Evolutionary conservation across 2,113 vertebrate species (phyloP).

Genomic region (Poeciliopsis retropinna): DNA sequence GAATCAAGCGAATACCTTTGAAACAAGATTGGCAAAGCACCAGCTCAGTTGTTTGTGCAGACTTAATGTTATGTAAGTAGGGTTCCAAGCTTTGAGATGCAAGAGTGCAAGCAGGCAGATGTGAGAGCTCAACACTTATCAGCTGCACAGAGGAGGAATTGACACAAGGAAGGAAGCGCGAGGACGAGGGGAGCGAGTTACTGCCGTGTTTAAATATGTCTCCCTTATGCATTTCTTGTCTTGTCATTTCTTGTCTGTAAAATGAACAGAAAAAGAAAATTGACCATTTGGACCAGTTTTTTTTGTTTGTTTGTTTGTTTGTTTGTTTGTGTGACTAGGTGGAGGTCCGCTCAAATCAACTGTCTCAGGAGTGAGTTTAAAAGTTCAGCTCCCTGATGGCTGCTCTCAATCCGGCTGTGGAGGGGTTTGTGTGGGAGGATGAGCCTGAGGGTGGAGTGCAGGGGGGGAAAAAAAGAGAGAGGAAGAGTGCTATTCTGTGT

Average conservation of each 20-base stretch:
- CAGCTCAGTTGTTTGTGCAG: constrained; percentile 57
- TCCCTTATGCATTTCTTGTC: constrained; percentile 18
- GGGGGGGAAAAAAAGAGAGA: not conserved
- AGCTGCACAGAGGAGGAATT: constrained; percentile 37
- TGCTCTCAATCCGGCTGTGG: constrained; percentile 81
- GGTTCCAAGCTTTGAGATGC: constrained; percentile 56
- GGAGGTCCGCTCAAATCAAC: constrained; percentile 43
- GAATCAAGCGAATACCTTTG: constrained; percentile 67
- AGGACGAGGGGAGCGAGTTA: not conserved
- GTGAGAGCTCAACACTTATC: constrained; percentile 49
- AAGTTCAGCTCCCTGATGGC: constrained; percentile 74
- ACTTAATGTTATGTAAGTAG: constrained; percentile 52
- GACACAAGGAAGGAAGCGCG: constrained; percentile 21
- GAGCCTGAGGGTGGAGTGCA: constrained; percentile 51
- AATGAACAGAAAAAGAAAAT: constrained; percentile 28
- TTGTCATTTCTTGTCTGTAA: constrained; percentile 15
- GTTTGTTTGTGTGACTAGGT: constrained; percentile 41
- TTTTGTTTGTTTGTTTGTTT: constrained; percentile 23
- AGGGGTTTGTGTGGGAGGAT: constrained; percentile 57
- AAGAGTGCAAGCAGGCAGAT: constrained; percentile 32
- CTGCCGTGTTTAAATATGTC: not conserved
- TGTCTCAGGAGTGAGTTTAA: constrained; percentile 66
- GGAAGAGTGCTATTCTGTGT: constrained; percentile 43
- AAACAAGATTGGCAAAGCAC: constrained; percentile 67
- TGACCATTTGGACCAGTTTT: constrained; percentile 31